These are phyloP conservation scores for Narcine bancroftii DNA, from an alignment of 2,113 vertebrate genomes.

Conservation along the genomic window DNA sequence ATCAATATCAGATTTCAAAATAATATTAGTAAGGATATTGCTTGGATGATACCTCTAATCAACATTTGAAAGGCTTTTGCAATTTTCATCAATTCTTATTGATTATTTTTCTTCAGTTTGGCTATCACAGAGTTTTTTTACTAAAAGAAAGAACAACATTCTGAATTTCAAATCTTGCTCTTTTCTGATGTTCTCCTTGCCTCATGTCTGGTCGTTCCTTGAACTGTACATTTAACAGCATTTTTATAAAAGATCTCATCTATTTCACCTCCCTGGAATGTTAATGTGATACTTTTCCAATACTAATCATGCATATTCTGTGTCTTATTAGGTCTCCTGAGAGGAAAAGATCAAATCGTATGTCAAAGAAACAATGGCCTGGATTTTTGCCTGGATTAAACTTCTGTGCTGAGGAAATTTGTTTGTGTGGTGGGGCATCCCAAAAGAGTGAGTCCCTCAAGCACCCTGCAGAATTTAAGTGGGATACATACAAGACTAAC, in stretches of 20 bases:
- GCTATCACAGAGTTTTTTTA: not conserved
- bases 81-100: not conserved
- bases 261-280: not conserved
- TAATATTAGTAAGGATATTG: not conserved
- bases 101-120: not conserved
- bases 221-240: conserved; percentile 28
- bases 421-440: no score
- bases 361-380: not conserved
- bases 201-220: conserved; percentile 24
- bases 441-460: no score
- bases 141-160: not conserved
- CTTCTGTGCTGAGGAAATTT: no score
- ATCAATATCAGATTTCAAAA: not conserved
- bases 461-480: no score
- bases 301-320: conserved; percentile 13
- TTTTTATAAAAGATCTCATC: conserved; percentile 12
- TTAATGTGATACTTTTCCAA: conserved; percentile 13
- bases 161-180: conserved; percentile 11
- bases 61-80: not conserved
- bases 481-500: no score
- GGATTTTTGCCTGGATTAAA: no score
- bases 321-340: not conserved
- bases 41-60: not conserved
- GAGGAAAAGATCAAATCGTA: not conserved
- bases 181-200: not conserved